Base-by-base conservation (phyloP, 2,888 invertebrate genomes). In the Myopa tessellatipennis region DNA sequence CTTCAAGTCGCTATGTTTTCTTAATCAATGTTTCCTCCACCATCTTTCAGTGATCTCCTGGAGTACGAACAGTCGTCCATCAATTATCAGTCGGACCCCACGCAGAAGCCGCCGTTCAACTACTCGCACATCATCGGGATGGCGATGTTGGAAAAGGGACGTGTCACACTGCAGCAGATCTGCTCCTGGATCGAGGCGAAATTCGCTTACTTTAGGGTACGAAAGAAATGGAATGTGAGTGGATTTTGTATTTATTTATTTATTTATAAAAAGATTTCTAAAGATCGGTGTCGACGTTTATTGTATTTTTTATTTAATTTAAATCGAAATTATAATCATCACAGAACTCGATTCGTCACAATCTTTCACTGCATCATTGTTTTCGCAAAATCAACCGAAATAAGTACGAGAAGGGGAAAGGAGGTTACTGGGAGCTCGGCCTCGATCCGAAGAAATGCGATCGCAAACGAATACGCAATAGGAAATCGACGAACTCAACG, bases 191-290 rank as follows among this genome's bases (percentile, higher is more conserved):
- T 89, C 79, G 87, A 89, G 79, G 82, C 83, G 4, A 89, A 88
- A 75, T 89, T 89, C 81, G 89, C 88, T 0, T 89, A 88, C 75
- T 89, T 88, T 79, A 84, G 88, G 10, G 85, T 85, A n/a, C 85
- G 88, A 16, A 88, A 87, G 81, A 89, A 88, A 83, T 89, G 89
- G 89, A 89, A 89, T 82, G 89, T 89, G 83, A 87, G 88, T 83
- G 12, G 45, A 8, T 45, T 45, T 45, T 45, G 40, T 8, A 40
- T 4, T 16, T 36, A 34, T 45, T 45, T 45, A 45, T 45, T 45
- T 45, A 45, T 45, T 45, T 10, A 45, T 45, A 45, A 45, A 45
- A 10, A 45, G 6, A 45, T 8, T 3, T 3, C 7, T 40, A 50
- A 40, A 45, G n/a, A 55, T 69, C 34, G 52, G 6, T 45, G 5